These are phyloP conservation scores for Scleropages formosus DNA, from an alignment of 2,797 vertebrate genomes.

Conservation along the genomic window DNA sequence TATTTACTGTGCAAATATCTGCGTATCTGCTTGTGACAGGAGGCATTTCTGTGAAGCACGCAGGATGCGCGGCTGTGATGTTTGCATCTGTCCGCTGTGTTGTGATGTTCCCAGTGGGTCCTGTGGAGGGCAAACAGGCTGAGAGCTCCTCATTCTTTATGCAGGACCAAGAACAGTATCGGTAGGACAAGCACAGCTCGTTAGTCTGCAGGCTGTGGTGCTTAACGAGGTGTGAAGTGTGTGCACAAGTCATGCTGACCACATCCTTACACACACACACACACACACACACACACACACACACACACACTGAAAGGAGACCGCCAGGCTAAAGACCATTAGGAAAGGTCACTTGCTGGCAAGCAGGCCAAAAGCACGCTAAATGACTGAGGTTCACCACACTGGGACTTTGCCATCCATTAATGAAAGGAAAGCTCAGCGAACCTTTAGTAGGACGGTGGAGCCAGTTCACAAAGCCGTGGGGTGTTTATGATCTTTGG, in stretches of 20 bases:
- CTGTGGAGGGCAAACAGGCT: no score
- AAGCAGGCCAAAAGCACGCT: conserved; percentile 1
- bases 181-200: no score
- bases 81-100: background rate
- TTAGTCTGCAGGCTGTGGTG: background rate
- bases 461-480: conserved; percentile 17
- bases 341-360: conserved; percentile 6
- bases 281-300: background rate
- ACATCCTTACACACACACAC: conserved; percentile 10
- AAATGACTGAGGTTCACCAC: conserved; percentile 29
- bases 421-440: conserved; percentile 40
- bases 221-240: background rate
- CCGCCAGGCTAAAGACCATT: conserved; percentile 1
- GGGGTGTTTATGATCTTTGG: conserved; percentile 4
- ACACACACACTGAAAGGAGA: no score
- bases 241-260: no score
- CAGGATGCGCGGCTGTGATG: background rate
- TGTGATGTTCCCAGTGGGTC: no score
- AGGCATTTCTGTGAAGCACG: background rate
- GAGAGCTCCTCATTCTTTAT: no score
- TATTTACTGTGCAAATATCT: background rate
- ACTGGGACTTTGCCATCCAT: conserved; percentile 32
- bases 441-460: conserved; percentile 40
- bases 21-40: background rate
- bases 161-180: no score